Evolutionary conservation across 2,113 vertebrate genomes (phyloP).

Genomic region (Colossoma macropomum): DNA sequence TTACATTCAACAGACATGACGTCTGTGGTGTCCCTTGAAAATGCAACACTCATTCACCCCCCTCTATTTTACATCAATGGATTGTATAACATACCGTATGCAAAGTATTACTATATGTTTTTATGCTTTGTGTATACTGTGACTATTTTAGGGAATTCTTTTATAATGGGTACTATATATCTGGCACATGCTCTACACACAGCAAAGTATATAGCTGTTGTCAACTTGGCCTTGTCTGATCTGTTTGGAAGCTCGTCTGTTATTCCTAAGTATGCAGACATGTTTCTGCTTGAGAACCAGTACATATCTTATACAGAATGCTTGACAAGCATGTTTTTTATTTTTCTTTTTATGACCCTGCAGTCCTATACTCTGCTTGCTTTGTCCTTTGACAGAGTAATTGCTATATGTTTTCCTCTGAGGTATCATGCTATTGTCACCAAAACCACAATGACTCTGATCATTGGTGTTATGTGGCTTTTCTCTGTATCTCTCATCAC

Average conservation of each 20-base stretch:
- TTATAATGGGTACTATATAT: constrained; percentile 41
- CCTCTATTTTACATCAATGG: constrained; percentile 67
- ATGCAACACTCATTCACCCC: constrained; percentile 65
- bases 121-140: constrained; percentile 65
- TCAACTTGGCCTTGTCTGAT: background rate
- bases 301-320: background rate
- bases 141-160: constrained; percentile 52
- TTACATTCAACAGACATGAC: too few relatives aligned
- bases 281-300: background rate
- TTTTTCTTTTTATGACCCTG: constrained; percentile 60
- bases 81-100: constrained; percentile 59
- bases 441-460: background rate
- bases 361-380: constrained; percentile 72
- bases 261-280: background rate
- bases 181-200: constrained; percentile 59
- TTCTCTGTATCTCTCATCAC: background rate
- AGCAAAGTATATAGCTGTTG: constrained; percentile 67
- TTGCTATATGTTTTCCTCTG: background rate
- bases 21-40: constrained; percentile 6
- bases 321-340: background rate
- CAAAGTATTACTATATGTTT: constrained; percentile 68
- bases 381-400: constrained; percentile 67
- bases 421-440: background rate
- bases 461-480: background rate
- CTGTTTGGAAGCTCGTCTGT: background rate